phyloP scores from a whole-genome alignment of 2,888 invertebrate genomes.

The Rhimphoctona megacephalus region DNA sequence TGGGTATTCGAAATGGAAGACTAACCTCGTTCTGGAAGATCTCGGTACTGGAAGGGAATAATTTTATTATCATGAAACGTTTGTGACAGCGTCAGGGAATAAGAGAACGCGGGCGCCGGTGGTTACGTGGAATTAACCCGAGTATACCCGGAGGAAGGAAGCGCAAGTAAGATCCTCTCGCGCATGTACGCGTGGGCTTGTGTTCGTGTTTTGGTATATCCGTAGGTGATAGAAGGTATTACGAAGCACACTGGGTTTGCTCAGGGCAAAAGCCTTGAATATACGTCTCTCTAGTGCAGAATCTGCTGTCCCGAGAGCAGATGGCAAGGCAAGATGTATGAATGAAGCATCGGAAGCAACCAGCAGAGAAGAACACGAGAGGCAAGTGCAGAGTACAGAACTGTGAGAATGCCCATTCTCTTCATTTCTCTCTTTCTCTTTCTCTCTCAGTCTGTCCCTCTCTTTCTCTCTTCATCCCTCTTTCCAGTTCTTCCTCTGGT shows the following conservation, averaged over 20 bases:
- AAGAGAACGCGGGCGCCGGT: conserved; percentile 21
- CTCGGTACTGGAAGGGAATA: neutral
- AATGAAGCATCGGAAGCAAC: conserved; percentile 30
- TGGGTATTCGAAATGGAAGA: neutral
- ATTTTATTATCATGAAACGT: conserved; percentile 40
- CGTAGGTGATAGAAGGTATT: conserved; percentile 39
- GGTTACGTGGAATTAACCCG: conserved; percentile 49
- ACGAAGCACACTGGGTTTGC: conserved; percentile 40
- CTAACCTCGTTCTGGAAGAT: neutral
- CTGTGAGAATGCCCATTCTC: conserved; percentile 16
- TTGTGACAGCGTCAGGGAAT: conserved; percentile 7
- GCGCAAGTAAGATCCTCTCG: conserved; percentile 9
- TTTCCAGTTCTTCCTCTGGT: neutral
- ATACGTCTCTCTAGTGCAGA: conserved; percentile 37
- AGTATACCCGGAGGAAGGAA: conserved; percentile 22
- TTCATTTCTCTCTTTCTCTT: conserved; percentile 8
- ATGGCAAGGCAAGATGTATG: conserved; percentile 32
- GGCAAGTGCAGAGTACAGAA: conserved; percentile 25
- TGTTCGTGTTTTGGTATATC: neutral
- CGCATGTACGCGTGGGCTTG: neutral
- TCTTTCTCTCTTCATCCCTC: neutral
- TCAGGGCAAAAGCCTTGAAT: conserved; percentile 34
- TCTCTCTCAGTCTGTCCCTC: neutral
- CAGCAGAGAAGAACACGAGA: conserved; percentile 21
- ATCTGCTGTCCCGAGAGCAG: conserved; percentile 38